Base-by-base conservation (phyloP, 64 coral and sea anemone genomes). In the Cladopsammia gracilis region DNA sequence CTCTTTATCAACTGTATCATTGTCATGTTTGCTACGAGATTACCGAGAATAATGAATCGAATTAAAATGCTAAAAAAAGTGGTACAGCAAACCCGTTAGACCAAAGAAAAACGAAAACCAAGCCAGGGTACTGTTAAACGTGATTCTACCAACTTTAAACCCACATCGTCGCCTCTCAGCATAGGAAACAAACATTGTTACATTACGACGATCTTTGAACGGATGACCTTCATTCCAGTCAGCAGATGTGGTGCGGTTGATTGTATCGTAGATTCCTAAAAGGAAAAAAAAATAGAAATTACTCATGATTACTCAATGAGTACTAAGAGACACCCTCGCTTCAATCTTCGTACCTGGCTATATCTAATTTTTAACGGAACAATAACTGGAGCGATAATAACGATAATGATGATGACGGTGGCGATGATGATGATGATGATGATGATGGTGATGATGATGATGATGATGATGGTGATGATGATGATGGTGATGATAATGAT, bases 31-130 rank as follows among this genome's bases (percentile, higher is more conserved):
- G 34, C 34, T 34, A 34, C 2, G 34, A 34, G 34, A 34, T 34
- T 34, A 34, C 34, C 34, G 34, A 34, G 34, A 34, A 34, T 34
- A 34, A 34, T 34, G 34, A 34, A 34, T 34, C 34, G 34, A 34
- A 34, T 34, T 34, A 5, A 14, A 61, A 59, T 44, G 42, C 47
- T 82, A 34, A 11, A 82, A 11, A 43, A 82, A 82, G 58, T 82
- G 58, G 64, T 82, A 82, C 1, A 62, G 64, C 58, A 82, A 64
- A 26, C 78, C 78, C 0, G 58, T 82, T 20, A 64, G 51, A 18
- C 77, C 77, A 81, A 81, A 81, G 54, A 81, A 81, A 56, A 81
- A 43, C 10, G 57, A 81, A 10, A 81, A 15, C 77, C 77, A 81
- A 1, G 77, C 77, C 23, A 81, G 54, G 12, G 57, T 62, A 58